These are phyloP conservation scores for Callyntrura sp. DNA, from an alignment of 2,888 invertebrate genomes.

Conservation along the genomic window DNA sequence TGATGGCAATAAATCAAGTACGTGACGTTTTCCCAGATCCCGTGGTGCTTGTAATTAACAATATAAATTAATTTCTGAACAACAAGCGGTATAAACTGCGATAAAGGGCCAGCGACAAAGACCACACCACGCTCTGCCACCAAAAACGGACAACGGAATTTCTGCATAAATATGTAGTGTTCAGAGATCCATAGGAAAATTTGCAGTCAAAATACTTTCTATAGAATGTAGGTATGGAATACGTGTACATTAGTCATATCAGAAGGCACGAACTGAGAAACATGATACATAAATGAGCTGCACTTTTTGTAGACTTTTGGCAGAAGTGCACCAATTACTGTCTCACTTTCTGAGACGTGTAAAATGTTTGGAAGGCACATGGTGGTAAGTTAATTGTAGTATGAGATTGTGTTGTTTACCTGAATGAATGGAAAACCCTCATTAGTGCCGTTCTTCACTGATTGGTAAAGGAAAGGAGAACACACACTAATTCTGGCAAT, in stretches of 20 bases:
- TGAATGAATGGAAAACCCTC: no score
- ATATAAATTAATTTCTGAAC: slow-evolving; percentile 53
- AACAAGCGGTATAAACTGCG: not conserved
- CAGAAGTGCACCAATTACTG: not conserved
- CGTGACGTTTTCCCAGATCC: slow-evolving; percentile 66
- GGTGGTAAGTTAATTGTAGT: no score
- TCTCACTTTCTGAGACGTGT: no score
- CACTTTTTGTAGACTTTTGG: not conserved
- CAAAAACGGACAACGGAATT: no score
- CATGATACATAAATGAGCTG: not conserved
- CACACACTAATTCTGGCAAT: no score
- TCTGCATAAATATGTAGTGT: not conserved
- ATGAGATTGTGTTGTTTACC: no score
- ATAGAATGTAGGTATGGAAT: no score
- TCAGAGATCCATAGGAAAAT: no score
- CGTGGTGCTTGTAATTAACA: slow-evolving; percentile 56
- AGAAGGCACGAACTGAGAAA: not conserved
- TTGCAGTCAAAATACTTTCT: no score
- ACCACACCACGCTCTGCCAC: not conserved
- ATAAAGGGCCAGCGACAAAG: not conserved
- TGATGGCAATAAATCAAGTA: slow-evolving; percentile 62
- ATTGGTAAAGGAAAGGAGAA: no score
- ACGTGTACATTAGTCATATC: not conserved
- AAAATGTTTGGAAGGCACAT: not conserved
- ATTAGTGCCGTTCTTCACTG: no score